These are phyloP conservation scores for Phytoseiulus persimilis DNA, from an alignment of 2,888 invertebrate genomes.

Conservation along the genomic window DNA sequence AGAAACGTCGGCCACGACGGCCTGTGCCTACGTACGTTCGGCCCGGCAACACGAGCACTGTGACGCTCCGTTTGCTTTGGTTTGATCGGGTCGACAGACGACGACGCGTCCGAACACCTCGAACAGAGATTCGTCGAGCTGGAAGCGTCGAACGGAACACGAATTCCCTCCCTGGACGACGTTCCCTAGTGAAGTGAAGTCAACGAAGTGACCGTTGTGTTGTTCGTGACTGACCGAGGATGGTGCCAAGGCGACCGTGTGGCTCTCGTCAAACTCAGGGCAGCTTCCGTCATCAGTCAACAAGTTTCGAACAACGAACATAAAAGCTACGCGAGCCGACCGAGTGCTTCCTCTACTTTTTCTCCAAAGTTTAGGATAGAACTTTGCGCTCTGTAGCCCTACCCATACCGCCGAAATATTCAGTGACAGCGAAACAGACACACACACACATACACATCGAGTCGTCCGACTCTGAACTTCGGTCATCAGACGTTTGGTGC, in stretches of 20 bases:
- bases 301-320: neutral
- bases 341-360: too few relatives aligned
- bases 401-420: neutral
- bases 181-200: neutral
- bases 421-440: neutral
- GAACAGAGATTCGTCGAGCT: neutral
- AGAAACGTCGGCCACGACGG: neutral
- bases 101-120: neutral
- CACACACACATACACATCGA: too few relatives aligned
- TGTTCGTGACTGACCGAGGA: slow-evolving; percentile 5
- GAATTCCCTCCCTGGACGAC: neutral
- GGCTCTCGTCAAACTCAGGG: slow-evolving; percentile 5
- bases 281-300: neutral
- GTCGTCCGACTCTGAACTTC: neutral
- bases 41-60: neutral
- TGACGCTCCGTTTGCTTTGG: neutral
- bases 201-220: neutral
- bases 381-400: neutral
- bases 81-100: neutral
- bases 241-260: neutral
- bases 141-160: neutral
- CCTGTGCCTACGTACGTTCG: neutral
- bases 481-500: neutral
- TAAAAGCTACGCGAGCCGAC: neutral
- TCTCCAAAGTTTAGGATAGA: neutral